Evolutionary conservation across 2,113 vertebrate species (phyloP), one percentile per base, ranked within the genome.

Genomic region (Pachypanchax playfairii): DNA sequence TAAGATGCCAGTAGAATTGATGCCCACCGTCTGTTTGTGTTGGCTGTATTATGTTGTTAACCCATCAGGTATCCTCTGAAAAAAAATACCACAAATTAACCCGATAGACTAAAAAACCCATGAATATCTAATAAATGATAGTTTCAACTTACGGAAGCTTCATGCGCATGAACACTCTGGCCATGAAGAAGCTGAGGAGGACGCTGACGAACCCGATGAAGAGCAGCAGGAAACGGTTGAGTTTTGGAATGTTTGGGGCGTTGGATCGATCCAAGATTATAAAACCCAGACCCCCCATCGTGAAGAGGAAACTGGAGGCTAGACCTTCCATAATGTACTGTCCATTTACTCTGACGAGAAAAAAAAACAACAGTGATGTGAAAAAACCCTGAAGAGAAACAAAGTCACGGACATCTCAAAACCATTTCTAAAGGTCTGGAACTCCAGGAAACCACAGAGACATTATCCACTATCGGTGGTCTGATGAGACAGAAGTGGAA

Each of bases 301-400:
- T 99, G 87, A 99, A 99, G 43, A 99, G 94, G 85, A 99, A 99
- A 73, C 97, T 99, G 77, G 97, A 99, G 2, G 97, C 97, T 0
- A 99, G 90, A 28, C 96, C 97, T 86, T 99, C 97, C 97, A 99
- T 99, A 36, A 99, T 99, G 84, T 99, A 99, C 39, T 99, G 97
- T 4, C 96, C 96, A 38, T 99, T 98, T 57, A 99, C 96, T 84
- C 97, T 99, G 76, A 5, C 17, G 58, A 56, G 70, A 75, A 57
- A 28, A 43, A 59, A 24, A 49, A 3, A 6, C 2, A 0, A n/a
- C n/a, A n/a, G n/a, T n/a, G n/a, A n/a, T n/a, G n/a, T n/a, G n/a
- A n/a, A n/a, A n/a, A n/a, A n/a, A n/a, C n/a, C n/a, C n/a, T n/a
- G n/a, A n/a, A n/a, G n/a, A n/a, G n/a, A n/a, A n/a, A n/a, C n/a